Conservation (phyloP, 1,140 invertebrate species). For the Chlorops oryzae region DNA sequence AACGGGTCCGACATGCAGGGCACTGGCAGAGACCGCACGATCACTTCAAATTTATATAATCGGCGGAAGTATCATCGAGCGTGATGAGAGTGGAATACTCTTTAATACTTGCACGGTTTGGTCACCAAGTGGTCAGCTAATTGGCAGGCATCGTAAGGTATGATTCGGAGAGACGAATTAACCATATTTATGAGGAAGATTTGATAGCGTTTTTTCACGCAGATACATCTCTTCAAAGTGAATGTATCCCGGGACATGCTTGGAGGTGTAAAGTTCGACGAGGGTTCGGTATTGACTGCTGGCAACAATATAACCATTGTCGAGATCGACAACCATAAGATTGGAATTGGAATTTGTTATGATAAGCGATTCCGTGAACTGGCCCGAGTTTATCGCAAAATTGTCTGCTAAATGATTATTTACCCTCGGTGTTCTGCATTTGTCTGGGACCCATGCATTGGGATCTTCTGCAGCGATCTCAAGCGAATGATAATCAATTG, state of each 20-base stretch:
- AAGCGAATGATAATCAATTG: slow-evolving; percentile 84
- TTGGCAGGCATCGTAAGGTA: slow-evolving; percentile 67
- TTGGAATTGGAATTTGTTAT: slow-evolving; percentile 91
- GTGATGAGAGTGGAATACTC: slow-evolving; percentile 51
- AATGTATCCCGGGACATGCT: slow-evolving; percentile 62
- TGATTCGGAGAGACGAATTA: too few relatives aligned
- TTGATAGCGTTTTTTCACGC: not conserved
- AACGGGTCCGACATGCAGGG: slow-evolving; percentile 65
- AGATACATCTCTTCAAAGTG: slow-evolving; percentile 90
- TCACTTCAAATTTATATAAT: slow-evolving; percentile 74
- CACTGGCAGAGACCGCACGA: slow-evolving; percentile 68
- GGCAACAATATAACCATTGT: slow-evolving; percentile 73
- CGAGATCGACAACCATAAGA: slow-evolving; percentile 61
- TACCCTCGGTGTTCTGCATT: slow-evolving; percentile 96
- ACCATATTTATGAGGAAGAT: too few relatives aligned
- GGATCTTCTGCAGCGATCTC: slow-evolving; percentile 71
- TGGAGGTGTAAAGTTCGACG: slow-evolving; percentile 84
- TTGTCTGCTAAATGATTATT: slow-evolving; percentile 75
- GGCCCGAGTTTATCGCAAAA: slow-evolving; percentile 71
- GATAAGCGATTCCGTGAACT: slow-evolving; percentile 88
- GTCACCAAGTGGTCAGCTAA: slow-evolving; percentile 67
- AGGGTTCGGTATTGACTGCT: slow-evolving; percentile 73
- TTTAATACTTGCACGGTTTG: slow-evolving; percentile 92
- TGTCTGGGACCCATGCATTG: slow-evolving; percentile 92
- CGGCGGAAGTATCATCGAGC: slow-evolving; percentile 86